Evolutionary conservation across 2,113 vertebrate genomes (phyloP).

Genomic region (Onychostoma macrolepis): DNA sequence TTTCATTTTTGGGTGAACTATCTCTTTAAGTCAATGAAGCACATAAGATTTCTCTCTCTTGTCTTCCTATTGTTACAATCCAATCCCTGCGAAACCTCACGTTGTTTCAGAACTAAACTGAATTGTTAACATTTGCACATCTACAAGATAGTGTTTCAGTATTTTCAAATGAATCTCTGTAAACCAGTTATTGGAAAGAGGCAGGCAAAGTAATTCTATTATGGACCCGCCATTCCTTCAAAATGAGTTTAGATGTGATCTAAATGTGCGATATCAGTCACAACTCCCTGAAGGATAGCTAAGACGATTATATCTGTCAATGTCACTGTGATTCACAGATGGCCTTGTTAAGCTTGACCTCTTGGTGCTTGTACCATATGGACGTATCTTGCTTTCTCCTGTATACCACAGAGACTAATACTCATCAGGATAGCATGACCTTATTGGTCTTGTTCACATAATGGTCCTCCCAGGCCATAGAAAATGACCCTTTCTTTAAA

Average conservation of each 20-base stretch:
- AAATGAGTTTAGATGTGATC: constrained; percentile 16
- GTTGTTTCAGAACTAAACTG: background rate
- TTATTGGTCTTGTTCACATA: background rate
- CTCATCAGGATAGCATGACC: background rate
- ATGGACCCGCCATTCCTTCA: background rate
- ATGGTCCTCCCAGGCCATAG: background rate
- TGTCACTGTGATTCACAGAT: constrained; percentile 11
- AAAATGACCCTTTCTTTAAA: background rate
- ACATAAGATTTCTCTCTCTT: no score
- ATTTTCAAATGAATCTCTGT: background rate
- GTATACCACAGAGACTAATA: background rate
- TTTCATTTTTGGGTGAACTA: no score
- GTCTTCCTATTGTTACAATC: background rate
- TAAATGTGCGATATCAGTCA: background rate
- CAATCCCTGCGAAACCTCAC: background rate
- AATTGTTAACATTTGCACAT: constrained; percentile 16
- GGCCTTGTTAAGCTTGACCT: constrained; percentile 21
- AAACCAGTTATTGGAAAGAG: constrained; percentile 12
- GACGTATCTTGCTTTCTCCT: background rate
- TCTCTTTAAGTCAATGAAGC: background rate
- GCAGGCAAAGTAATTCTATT: constrained; percentile 14
- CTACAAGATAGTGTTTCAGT: constrained; percentile 31
- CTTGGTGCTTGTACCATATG: constrained; percentile 14
- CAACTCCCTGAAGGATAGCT: background rate
- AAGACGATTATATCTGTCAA: background rate